Evolutionary conservation across 1,140 invertebrate genomes (phyloP).

Genomic region (Leucophenga varia): DNA sequence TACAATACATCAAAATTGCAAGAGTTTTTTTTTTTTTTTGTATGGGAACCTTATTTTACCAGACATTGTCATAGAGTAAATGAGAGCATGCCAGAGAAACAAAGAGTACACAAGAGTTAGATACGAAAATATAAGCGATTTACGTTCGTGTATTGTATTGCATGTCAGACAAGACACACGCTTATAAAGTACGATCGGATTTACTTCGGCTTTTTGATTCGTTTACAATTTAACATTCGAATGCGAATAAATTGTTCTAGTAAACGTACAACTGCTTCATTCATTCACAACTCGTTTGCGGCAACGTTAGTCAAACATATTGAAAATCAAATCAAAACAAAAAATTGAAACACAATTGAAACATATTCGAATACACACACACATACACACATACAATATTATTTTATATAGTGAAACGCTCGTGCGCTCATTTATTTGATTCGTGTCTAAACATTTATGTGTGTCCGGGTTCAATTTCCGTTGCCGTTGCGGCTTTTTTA

Average conservation of each 20-base stretch:
- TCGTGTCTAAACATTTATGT: conserved; percentile 6
- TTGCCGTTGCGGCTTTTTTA: too few species aligned
- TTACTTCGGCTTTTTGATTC: conserved; percentile 5
- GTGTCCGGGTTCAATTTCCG: conserved; percentile 1
- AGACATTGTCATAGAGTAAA: too few species aligned
- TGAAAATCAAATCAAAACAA: too few species aligned
- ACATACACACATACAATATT: too few species aligned
- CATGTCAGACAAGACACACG: conserved; percentile 2
- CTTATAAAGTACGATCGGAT: neutral
- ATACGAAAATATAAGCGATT: conserved; percentile 14
- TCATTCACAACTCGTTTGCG: conserved; percentile 49
- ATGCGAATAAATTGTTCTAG: conserved; percentile 42
- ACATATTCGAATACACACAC: too few species aligned
- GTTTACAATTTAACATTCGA: conserved; percentile 33
- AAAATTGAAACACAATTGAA: too few species aligned
- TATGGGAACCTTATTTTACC: neutral
- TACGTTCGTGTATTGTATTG: conserved; percentile 1
- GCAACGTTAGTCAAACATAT: conserved; percentile 5
- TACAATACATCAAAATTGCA: neutral
- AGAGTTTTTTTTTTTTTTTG: too few species aligned
- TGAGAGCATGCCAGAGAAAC: too few species aligned
- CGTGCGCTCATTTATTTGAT: too few species aligned
- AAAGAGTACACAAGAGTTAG: too few species aligned
- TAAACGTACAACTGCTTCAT: conserved; percentile 39
- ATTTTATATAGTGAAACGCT: too few species aligned